These are phyloP conservation scores for Octodon degus DNA, from an alignment of 2,113 vertebrate genomes.

Conservation along the genomic window DNA sequence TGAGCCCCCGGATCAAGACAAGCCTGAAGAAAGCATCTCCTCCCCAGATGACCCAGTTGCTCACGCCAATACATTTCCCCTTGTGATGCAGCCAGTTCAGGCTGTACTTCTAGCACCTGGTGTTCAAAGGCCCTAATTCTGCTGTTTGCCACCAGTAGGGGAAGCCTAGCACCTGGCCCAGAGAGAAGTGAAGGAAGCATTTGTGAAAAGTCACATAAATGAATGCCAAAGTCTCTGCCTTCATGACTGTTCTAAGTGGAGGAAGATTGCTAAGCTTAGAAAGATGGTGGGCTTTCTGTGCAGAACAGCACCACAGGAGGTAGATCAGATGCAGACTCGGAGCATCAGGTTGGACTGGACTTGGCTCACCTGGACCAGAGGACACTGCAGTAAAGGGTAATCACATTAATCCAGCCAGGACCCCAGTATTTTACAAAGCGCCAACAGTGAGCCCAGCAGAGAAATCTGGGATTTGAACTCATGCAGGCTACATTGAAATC, in stretches of 20 bases:
- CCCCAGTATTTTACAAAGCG: neutral
- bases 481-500: neutral
- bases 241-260: neutral
- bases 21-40: neutral
- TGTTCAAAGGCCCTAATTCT: neutral
- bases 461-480: neutral
- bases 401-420: neutral
- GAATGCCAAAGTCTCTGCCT: neutral
- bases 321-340: neutral
- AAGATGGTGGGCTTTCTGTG: neutral
- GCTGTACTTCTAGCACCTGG: neutral
- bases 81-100: neutral
- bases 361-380: neutral
- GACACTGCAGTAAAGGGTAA: neutral
- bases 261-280: neutral
- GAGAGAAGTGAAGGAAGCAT: neutral
- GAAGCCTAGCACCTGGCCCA: neutral
- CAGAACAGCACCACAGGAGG: neutral
- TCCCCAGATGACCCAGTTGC: neutral
- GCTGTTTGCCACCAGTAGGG: neutral
- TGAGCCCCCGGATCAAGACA: too few species aligned
- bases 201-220: neutral
- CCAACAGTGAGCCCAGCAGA: neutral
- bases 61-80: neutral
- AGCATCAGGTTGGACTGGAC: neutral